phyloP scores from a whole-genome alignment of 1,140 invertebrate genomes.

The Ceratina japonica region DNA sequence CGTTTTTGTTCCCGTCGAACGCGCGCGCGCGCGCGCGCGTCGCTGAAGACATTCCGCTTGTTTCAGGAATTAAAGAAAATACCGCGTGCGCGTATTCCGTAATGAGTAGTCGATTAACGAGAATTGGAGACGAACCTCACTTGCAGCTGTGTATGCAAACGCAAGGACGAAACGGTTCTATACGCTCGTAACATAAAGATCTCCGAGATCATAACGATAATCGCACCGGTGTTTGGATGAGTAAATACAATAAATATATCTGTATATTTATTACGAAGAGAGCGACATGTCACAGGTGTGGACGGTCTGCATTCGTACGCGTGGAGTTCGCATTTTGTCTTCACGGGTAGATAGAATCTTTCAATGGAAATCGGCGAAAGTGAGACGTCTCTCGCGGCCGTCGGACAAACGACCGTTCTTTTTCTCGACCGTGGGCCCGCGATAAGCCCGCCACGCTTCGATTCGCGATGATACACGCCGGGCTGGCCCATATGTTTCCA shows the following conservation, averaged over 20 bases:
- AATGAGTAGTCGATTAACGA: constrained; percentile 8
- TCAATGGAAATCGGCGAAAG: constrained; percentile 28
- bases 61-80: constrained; percentile 1
- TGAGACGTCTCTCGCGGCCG: constrained; percentile 13
- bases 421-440: neutral
- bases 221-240: constrained; percentile 41
- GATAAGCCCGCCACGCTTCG: constrained; percentile 24
- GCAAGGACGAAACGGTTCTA: constrained; percentile 8
- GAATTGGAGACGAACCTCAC: neutral
- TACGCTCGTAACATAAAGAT: neutral
- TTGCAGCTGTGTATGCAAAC: constrained; percentile 48
- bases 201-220: constrained; percentile 48
- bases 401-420: constrained; percentile 24
- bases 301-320: no score
- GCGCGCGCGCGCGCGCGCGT: neutral
- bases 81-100: constrained; percentile 23
- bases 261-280: no score
- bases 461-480: constrained; percentile 36
- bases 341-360: constrained; percentile 22
- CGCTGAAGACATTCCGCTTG: neutral
- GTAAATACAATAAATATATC: constrained; percentile 45
- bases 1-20: neutral
- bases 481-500: constrained; percentile 44
- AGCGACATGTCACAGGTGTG: no score
- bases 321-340: constrained; percentile 23